Conservation (phyloP, 1,140 invertebrate species). For the Conopomorpha cramerella region DNA sequence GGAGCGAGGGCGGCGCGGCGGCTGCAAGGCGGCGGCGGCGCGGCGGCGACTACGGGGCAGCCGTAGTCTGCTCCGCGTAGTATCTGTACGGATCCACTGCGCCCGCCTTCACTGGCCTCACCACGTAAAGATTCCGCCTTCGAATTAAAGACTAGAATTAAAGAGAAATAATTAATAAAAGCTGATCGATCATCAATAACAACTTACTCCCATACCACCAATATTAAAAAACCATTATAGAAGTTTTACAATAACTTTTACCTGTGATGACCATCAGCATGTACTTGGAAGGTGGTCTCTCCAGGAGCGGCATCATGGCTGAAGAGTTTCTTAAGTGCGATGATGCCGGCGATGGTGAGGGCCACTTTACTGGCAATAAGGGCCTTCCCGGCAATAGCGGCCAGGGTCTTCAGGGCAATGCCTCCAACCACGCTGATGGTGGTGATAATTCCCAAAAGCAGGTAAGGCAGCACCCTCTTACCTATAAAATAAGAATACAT, state of each 20-base stretch:
- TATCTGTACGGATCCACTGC: conserved; percentile 61
- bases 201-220: too few relatives aligned
- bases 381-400: conserved; percentile 69
- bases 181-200: too few relatives aligned
- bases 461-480: conserved; percentile 59
- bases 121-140: conserved; percentile 65
- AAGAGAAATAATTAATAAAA: conserved; percentile 22
- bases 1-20: conserved; percentile 1
- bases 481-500: conserved; percentile 30
- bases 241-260: too few relatives aligned
- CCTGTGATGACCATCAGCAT: conserved; percentile 67
- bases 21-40: conserved; percentile 58
- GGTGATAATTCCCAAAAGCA: conserved; percentile 65
- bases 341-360: conserved; percentile 69
- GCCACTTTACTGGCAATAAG: conserved; percentile 71
- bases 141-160: conserved; percentile 54
- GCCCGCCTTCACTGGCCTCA: conserved; percentile 56
- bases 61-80: conserved; percentile 62
- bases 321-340: conserved; percentile 71
- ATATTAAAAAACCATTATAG: too few relatives aligned
- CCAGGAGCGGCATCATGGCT: conserved; percentile 63
- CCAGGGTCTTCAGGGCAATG: conserved; percentile 68
- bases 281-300: conserved; percentile 68
- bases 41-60: conserved; percentile 65
- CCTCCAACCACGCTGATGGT: conserved; percentile 63